These are phyloP conservation scores for Neodon shergylaensis DNA, from an alignment of 2,113 vertebrate species.

Conservation along the genomic window DNA sequence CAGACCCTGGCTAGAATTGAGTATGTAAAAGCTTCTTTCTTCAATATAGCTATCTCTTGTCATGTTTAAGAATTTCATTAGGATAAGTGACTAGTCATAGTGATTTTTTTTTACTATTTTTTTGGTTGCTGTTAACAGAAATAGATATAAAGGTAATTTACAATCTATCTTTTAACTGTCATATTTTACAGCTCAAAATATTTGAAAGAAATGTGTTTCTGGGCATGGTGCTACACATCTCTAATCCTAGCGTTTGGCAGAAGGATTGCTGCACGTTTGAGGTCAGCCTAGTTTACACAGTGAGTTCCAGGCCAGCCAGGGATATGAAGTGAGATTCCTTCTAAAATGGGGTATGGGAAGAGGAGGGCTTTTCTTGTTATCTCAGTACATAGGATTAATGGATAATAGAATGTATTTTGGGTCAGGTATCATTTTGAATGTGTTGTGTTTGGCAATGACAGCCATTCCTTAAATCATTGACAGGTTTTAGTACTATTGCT, in stretches of 20 bases:
- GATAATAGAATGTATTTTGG: conserved; percentile 54
- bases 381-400: conserved; percentile 50
- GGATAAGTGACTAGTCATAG: conserved; percentile 41
- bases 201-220: conserved; percentile 8
- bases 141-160: conserved; percentile 26
- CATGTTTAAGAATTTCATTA: conserved; percentile 58
- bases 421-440: conserved; percentile 51
- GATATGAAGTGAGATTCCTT: background rate
- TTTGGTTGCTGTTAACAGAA: background rate
- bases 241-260: background rate
- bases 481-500: conserved; percentile 74
- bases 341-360: background rate
- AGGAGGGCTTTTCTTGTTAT: background rate
- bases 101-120: conserved; percentile 10
- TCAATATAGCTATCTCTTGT: background rate
- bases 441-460: conserved; percentile 73
- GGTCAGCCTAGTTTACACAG: background rate
- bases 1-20: background rate
- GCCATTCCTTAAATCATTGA: conserved; percentile 80
- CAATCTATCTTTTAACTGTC: conserved; percentile 21
- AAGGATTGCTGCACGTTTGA: background rate
- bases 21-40: conserved; percentile 7
- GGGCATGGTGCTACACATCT: background rate
- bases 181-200: conserved; percentile 48
- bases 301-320: background rate